Percentiles rank a stretch among this genome's conserved stretches.
These are phyloP conservation scores for Branchipolynoe longqiensis DNA, from an alignment of 2,888 invertebrate genomes.

Conservation along the genomic window DNA sequence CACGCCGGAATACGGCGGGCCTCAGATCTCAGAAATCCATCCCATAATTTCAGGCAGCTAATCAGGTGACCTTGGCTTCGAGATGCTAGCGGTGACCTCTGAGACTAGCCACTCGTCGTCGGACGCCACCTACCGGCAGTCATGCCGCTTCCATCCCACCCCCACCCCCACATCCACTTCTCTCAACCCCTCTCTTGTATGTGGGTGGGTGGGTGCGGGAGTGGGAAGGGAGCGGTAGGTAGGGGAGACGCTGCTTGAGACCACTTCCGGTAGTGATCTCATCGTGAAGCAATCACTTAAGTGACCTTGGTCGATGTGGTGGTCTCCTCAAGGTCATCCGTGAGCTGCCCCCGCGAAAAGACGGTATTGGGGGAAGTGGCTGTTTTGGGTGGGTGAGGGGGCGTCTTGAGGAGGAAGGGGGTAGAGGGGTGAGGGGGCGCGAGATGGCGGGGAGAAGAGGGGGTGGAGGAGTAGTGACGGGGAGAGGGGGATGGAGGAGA, in stretches of 20 bases:
- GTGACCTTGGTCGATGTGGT: constrained; percentile 18
- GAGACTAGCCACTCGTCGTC: too few species aligned
- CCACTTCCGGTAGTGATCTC: constrained; percentile 43
- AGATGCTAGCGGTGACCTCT: too few species aligned
- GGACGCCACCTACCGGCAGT: too few species aligned
- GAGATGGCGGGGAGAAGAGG: neutral
- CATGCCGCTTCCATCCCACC: too few species aligned
- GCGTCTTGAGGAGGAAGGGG: neutral
- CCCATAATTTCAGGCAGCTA: constrained; percentile 28
- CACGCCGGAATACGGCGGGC: neutral
- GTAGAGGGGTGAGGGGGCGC: neutral
- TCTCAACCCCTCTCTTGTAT: too few species aligned
- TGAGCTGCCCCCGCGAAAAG: neutral
- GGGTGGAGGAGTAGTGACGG: neutral
- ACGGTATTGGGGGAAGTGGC: neutral
- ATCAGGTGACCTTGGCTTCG: constrained; percentile 16
- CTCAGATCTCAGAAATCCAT: constrained; percentile 41
- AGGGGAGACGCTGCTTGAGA: constrained; percentile 26
- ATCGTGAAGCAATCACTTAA: constrained; percentile 24
- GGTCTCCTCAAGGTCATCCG: constrained; percentile 13
- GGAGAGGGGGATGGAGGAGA: neutral
- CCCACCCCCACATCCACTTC: too few species aligned
- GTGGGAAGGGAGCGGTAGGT: neutral
- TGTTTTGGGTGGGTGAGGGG: neutral
- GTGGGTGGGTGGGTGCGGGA: neutral